Evolutionary conservation across 2,113 vertebrate species (phyloP), one percentile per base, ranked within the genome.

Genomic region (Uria aalge): DNA sequence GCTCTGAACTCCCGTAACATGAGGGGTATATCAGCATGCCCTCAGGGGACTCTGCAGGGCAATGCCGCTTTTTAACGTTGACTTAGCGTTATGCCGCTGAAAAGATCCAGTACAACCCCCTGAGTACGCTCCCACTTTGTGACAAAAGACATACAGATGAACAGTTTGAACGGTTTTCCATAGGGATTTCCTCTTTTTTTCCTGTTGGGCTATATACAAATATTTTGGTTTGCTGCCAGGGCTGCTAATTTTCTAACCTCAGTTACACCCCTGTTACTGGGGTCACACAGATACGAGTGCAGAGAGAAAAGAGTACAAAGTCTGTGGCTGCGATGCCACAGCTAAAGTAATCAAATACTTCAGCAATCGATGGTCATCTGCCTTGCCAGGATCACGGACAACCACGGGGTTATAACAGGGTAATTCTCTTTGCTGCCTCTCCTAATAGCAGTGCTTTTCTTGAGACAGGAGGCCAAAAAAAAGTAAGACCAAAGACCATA

Each of bases 241-340:
- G 66, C 57, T 87, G 73, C 62, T 92, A 14, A 60, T 75, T 92
- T 69, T 88, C 30, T 85, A 75, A 66, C 86, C 89, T 90, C 57
- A 79, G n/a, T 69, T 97, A 92, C 87, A 85, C 77, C 47, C 34
- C 38, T 63, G 14, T 50, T 62, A 59, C 12, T 1, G 7, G 30
- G 9, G n/a, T 93, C 79, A 78, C 48, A 68, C 3, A 75, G 53
- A 69, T 55, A 15, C 81, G 90, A 63, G 66, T 5, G 6, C 69
- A n/a, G 55, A 38, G 57, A 85, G 69, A 89, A 94, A 85, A 78
- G 26, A 69, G 97, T 94, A 89, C 96, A 97, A 97, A 89, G 97
- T 96, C 95, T 85, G 77, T 76, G 86, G 62, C 69, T 60, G 66
- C 62, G 79, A 26, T 60, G 43, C 71, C 73, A 94, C 32, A 53